Evolutionary conservation across 2,888 invertebrate genomes (phyloP).

Genomic region (Andrena dorsata): DNA sequence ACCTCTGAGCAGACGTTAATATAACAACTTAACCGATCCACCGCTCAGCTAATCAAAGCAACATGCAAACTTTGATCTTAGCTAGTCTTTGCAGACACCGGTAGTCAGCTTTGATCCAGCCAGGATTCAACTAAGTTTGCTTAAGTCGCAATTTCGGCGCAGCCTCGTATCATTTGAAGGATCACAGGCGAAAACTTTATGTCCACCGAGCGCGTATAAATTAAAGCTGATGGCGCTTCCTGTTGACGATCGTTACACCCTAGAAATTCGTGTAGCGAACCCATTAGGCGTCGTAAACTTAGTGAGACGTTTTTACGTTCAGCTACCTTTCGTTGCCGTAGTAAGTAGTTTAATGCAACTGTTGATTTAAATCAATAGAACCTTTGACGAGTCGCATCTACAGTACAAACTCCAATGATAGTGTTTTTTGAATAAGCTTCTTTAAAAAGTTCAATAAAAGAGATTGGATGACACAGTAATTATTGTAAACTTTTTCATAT

Average conservation of each 20-base stretch:
- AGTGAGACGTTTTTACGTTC: not conserved
- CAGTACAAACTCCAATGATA: no score
- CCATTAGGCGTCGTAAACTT: not conserved
- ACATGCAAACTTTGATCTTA: constrained; percentile 7
- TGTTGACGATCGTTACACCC: constrained; percentile 7
- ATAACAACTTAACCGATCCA: constrained; percentile 31
- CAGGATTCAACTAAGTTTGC: constrained; percentile 27
- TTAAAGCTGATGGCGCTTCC: not conserved
- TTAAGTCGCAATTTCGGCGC: constrained; percentile 25
- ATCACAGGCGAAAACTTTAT: constrained; percentile 32
- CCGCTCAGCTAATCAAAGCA: constrained; percentile 51
- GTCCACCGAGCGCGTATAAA: not conserved
- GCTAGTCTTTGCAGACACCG: constrained; percentile 13
- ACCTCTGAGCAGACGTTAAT: constrained; percentile 14
- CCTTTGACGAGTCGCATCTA: no score
- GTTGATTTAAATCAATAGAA: no score
- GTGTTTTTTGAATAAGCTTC: no score
- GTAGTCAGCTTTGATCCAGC: constrained; percentile 22
- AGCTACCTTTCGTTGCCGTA: no score
- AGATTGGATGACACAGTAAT: no score
- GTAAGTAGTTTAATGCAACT: no score
- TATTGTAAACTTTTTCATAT: no score
- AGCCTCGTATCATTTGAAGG: constrained; percentile 12
- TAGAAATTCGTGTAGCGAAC: not conserved
- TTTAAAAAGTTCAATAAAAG: no score